phyloP scores from a whole-genome alignment of 2,888 invertebrate genomes.

The Bombyx huttoni region DNA sequence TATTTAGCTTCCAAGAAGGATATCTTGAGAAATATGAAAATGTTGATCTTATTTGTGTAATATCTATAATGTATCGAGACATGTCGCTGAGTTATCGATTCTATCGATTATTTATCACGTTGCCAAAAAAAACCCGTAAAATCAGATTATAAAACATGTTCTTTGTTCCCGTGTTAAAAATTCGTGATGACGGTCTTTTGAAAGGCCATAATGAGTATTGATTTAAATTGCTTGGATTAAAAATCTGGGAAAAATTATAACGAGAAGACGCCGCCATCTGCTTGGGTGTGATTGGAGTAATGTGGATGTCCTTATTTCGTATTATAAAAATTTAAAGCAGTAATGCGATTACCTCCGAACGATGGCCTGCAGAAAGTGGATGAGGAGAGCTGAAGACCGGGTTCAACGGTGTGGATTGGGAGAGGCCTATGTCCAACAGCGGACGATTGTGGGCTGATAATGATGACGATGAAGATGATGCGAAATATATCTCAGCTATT shows the following conservation, averaged over 20 bases:
- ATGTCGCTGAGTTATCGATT: constrained; percentile 41
- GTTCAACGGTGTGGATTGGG: too few relatives aligned
- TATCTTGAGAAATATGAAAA: constrained; percentile 5
- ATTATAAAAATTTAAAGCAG: not conserved
- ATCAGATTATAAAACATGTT: constrained; percentile 66
- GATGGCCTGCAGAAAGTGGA: too few relatives aligned
- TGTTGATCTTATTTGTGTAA: constrained; percentile 27
- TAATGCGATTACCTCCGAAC: not conserved
- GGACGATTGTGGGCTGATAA: too few relatives aligned
- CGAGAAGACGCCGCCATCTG: constrained; percentile 51
- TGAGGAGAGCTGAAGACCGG: too few relatives aligned
- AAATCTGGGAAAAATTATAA: constrained; percentile 70
- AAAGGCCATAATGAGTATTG: constrained; percentile 70
- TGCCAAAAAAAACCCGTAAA: constrained; percentile 60
- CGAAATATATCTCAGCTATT: too few relatives aligned
- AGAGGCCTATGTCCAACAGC: too few relatives aligned
- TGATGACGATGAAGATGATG: too few relatives aligned
- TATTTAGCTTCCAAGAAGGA: too few relatives aligned
- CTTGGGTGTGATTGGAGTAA: constrained; percentile 20
- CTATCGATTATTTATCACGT: constrained; percentile 54
- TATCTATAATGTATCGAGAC: constrained; percentile 28
- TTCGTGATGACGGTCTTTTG: constrained; percentile 63
- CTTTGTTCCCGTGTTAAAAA: constrained; percentile 57
- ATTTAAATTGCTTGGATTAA: constrained; percentile 68
- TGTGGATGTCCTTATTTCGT: constrained; percentile 25